Evolutionary conservation across 2,888 invertebrate species (phyloP), one percentile per base, ranked within the genome.

Genomic region (Tiphia femorata): DNA sequence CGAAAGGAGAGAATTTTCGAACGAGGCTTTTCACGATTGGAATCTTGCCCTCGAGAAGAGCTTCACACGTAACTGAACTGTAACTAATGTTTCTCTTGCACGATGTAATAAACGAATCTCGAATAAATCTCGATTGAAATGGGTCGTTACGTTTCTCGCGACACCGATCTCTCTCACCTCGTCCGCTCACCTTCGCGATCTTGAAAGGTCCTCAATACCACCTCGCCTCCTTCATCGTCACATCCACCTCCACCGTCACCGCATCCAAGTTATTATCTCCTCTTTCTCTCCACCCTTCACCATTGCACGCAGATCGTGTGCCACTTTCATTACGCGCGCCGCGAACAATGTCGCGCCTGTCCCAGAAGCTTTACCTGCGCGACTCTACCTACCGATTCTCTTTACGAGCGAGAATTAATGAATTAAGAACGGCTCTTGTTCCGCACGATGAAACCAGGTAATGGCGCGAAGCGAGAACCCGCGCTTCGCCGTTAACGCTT

Each of bases 261-360:
- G 8, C 30, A 27, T 23, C 21, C 7, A 1, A 30, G 21, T 40
- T 8, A 23, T 16, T n/a, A 35, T 58, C 46, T 44, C 51, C 29
- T 49, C 33, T 29, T 44, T 58, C 49, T 41, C 38, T 44, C 33
- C 33, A 6, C 33, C 40, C 29, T 49, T 23, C 33, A 7, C 23
- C 21, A 17, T 37, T 8, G 25, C 16, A 44, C 29, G 57, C 40
- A 20, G 44, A 42, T 38, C 30, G 52, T 48, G 64, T 55, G 56
- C 64, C 53, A 61, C 64, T 64, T 64, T 64, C 53, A 53, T 49
- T 35, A 33, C 14, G 42, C 33, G 33, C 33, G 12, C n/a, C 47
- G 27, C 37, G 35, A 53, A 56, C 50, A 56, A 35, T 35, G 37
- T 25, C 20, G 19, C 17, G 29, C n/a, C n/a, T n/a, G n/a, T n/a